A percentile compares a stretch with the other conserved stretches of the same genome.
These are phyloP conservation scores for Acanthornis magna DNA, from an alignment of 2,797 vertebrate genomes.

Conservation along the genomic window DNA sequence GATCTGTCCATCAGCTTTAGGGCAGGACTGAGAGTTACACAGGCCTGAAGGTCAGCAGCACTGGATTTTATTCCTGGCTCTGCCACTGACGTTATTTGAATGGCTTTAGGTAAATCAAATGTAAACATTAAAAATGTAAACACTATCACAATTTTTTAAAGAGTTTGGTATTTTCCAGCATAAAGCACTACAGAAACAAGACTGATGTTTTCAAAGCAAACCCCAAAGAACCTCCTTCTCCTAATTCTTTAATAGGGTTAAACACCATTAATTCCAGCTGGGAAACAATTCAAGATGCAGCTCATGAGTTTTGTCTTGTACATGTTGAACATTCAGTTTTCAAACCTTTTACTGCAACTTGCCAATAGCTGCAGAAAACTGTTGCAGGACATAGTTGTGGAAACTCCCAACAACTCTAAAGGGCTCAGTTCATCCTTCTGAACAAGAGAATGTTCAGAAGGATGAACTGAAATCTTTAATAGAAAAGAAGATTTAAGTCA, in stretches of 20 bases:
- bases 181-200: background rate
- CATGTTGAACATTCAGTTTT: background rate
- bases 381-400: background rate
- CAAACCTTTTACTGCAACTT: background rate
- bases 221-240: background rate
- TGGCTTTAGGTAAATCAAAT: background rate
- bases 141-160: background rate
- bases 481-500: background rate
- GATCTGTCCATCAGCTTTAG: constrained; percentile 12
- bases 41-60: constrained; percentile 4
- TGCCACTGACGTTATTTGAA: background rate
- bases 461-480: background rate
- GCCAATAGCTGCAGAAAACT: background rate
- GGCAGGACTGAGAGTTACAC: background rate
- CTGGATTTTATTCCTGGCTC: background rate
- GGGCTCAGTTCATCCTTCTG: background rate
- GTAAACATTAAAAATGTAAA: background rate
- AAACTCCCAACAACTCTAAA: background rate
- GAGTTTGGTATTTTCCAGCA: background rate
- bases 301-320: background rate
- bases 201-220: background rate
- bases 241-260: constrained; percentile 23
- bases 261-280: constrained; percentile 23
- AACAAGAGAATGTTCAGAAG: background rate
- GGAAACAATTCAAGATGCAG: constrained; percentile 7